Evolutionary conservation across 2,113 vertebrate species (phyloP).

Genomic region (Leucosticte australis): DNA sequence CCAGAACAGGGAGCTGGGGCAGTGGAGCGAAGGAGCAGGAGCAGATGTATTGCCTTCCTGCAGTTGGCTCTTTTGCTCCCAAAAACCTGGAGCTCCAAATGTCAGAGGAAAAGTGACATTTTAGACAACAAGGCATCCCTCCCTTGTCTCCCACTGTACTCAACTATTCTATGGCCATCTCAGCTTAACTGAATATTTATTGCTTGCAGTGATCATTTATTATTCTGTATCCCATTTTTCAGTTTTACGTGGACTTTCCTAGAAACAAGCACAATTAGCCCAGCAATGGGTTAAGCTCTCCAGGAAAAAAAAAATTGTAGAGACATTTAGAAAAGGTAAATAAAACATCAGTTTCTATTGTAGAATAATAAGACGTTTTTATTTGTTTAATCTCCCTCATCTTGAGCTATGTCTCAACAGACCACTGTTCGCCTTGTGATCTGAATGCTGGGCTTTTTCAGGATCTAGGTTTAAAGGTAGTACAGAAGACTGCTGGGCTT

Average conservation of each 20-base stretch:
- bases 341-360: not conserved
- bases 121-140: not conserved
- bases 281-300: not conserved
- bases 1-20: not conserved
- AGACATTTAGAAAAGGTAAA: not conserved
- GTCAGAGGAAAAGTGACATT: not conserved
- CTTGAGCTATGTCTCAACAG: not conserved
- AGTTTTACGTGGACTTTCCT: not conserved
- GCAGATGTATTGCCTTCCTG: not conserved
- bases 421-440: not conserved
- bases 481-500: not conserved
- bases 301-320: not conserved
- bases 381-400: not conserved
- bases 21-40: accelerated
- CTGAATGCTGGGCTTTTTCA: not conserved
- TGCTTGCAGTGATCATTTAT: not conserved
- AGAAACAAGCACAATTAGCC: not conserved
- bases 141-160: not conserved
- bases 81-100: not conserved
- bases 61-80: not conserved
- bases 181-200: not conserved
- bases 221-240: not conserved
- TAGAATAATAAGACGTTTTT: not conserved
- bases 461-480: not conserved
- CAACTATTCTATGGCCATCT: not conserved